These are phyloP conservation scores for Sinocyclocheilus anshuiensis DNA, from an alignment of 2,113 vertebrate genomes.

Conservation along the genomic window DNA sequence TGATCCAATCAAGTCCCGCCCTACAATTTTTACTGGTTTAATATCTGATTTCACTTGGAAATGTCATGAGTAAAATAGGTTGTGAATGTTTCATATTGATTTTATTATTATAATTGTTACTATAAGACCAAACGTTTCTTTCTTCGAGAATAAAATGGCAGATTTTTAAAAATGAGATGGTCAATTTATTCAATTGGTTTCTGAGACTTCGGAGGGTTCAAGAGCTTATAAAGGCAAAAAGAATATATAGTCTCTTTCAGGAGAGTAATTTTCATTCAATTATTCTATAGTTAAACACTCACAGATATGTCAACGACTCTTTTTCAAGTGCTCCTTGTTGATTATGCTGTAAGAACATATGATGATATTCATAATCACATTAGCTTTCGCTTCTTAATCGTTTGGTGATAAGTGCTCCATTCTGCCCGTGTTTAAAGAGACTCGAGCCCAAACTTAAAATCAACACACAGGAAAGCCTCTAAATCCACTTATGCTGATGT, in stretches of 20 bases:
- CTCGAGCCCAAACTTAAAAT: conserved; percentile 42
- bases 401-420: conserved; percentile 43
- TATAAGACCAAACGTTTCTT: background rate
- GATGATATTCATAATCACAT: conserved; percentile 55
- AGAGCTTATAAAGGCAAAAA: background rate
- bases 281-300: conserved; percentile 26
- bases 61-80: background rate
- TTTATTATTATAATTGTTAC: background rate
- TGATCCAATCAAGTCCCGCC: background rate
- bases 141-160: background rate
- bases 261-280: conserved; percentile 20
- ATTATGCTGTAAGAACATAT: conserved; percentile 9
- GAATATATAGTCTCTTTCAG: conserved; percentile 1
- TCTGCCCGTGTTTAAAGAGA: conserved; percentile 18
- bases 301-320: conserved; percentile 22
- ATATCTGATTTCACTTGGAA: background rate
- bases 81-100: background rate
- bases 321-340: conserved; percentile 19
- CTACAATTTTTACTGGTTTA: background rate
- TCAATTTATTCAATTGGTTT: background rate
- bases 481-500: conserved; percentile 57
- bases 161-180: background rate
- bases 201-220: background rate
- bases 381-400: conserved; percentile 50
- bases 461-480: conserved; percentile 37